Evolutionary conservation across 2,888 invertebrate species (phyloP), one percentile per base, ranked within the genome.

Genomic region (Diarsia brunnea): DNA sequence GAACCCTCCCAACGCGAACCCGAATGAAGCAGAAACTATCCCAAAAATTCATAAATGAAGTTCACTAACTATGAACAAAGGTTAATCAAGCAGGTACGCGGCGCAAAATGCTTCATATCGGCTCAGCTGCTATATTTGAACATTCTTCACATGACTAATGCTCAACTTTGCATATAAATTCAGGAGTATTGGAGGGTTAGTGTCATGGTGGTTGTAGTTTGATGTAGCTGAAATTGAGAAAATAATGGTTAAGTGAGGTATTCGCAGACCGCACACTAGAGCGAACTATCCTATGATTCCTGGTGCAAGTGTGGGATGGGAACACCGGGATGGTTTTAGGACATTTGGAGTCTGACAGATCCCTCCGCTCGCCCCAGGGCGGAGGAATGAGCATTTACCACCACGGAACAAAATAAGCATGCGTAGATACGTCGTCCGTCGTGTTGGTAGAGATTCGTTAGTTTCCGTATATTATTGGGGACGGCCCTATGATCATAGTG

Each of bases 21-120:
- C 24, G 19, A 73, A 65, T 69, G 73, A 19, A 58, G 19, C 4
- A 12, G n/a, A 69, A 77, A 80, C 76, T 85, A 86, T 83, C 73
- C 77, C 45, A 64, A 83, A 83, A 75, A 84, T 86, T 71, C 68
- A 67, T 73, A 58, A 47, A 43, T 45, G 61, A 38, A 61, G 66
- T 77, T 75, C 27, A 64, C 19, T 47, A 69, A 67, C 76, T 76
- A 76, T 55, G 80, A 69, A 67, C 86, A 61, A 80, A 75, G 80
- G 83, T 83, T 84, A 85, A 84, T 85, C 69, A 75, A 83, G 71
- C 75, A 24, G 69, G 73, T 45, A 72, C 66, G 75, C 65, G 53
- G n/a, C 19, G 51, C 4, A 64, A 80, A 80, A 75, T 78, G 61
- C 69, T 71, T 83, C 75, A 78, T 73, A 77, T 69, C 55, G 60